A percentile compares a stretch with the other conserved stretches of the same genome.
Evolutionary conservation across 2,113 vertebrate genomes (phyloP).

Genomic region (Bucco capensis): DNA sequence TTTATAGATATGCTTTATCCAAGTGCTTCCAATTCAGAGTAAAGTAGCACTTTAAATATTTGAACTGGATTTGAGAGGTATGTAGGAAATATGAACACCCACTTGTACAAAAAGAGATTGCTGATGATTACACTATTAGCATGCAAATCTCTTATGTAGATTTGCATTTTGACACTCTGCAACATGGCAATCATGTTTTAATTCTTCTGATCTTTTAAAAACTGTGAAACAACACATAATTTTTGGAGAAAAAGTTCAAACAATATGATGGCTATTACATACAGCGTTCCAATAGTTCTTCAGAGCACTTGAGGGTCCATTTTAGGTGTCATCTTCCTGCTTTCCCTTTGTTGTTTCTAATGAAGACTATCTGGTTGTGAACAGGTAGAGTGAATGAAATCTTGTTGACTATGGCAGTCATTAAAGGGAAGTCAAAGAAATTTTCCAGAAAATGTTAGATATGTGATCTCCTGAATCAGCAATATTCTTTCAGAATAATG

Average conservation of each 20-base stretch:
- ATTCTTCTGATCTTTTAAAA: not conserved
- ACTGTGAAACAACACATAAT: not conserved
- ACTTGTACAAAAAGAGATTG: not conserved
- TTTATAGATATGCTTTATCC: not conserved
- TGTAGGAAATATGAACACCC: not conserved
- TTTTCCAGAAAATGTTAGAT: not conserved
- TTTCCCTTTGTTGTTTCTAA: not conserved
- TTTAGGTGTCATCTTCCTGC: not conserved
- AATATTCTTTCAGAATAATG: not conserved
- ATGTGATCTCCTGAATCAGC: not conserved
- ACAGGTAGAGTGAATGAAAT: not conserved
- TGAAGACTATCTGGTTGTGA: not conserved
- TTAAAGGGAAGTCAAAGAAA: not conserved
- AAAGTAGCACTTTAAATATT: conserved; percentile 14
- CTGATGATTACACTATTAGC: not conserved
- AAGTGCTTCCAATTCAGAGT: not conserved
- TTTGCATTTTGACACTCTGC: not conserved
- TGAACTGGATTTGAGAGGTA: not conserved
- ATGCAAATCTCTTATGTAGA: not conserved
- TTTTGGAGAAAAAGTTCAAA: not conserved
- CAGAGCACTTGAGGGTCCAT: not conserved
- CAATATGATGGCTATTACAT: not conserved
- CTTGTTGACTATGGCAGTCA: not conserved
- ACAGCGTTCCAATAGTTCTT: not conserved
- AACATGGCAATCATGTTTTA: not conserved